Evolutionary conservation across 2,113 vertebrate genomes (phyloP).

Genomic region (Dasyprocta punctata): DNA sequence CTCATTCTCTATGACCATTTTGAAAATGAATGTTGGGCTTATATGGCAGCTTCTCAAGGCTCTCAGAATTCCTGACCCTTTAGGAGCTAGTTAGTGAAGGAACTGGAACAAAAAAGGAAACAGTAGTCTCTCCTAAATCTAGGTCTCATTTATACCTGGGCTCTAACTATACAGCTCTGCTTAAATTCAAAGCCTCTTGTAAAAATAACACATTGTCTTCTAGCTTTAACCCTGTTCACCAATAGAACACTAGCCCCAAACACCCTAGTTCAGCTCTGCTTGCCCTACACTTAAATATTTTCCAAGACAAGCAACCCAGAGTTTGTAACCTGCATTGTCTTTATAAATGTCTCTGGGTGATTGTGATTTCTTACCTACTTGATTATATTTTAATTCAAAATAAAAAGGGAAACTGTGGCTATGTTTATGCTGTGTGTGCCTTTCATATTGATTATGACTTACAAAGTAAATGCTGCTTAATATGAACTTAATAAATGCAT

Average conservation of each 20-base stretch:
- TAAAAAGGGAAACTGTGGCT: background rate
- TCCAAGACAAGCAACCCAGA: background rate
- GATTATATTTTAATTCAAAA: background rate
- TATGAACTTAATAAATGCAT: background rate
- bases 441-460: background rate
- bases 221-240: fast-evolving
- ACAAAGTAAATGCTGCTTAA: background rate
- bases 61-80: background rate
- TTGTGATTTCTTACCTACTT: background rate
- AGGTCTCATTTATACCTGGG: background rate
- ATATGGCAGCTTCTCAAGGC: background rate
- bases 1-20: background rate
- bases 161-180: background rate
- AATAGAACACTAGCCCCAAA: background rate
- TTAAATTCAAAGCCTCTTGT: background rate
- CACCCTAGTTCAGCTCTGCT: background rate
- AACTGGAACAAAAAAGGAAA: background rate
- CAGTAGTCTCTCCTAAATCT: background rate
- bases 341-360: background rate
- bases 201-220: background rate
- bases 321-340: background rate
- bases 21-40: background rate
- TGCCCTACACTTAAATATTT: background rate
- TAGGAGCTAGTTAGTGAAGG: background rate
- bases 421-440: background rate